Evolutionary conservation across 2,888 invertebrate genomes (phyloP).

Genomic region (Brachyptera putata): DNA sequence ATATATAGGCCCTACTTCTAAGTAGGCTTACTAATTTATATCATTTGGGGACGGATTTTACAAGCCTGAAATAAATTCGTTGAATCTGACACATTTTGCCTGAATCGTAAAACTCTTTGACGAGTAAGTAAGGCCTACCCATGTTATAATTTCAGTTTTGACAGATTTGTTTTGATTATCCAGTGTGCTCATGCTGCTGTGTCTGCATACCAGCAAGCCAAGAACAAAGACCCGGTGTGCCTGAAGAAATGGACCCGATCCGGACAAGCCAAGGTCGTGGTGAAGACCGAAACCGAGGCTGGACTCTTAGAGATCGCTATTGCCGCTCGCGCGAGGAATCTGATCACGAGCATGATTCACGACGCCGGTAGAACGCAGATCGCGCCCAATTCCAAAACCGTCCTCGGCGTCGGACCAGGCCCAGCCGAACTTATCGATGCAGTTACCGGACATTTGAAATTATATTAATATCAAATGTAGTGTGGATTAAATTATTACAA

Average conservation of each 20-base stretch:
- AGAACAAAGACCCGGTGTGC: conserved; percentile 56
- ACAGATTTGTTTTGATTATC: no score
- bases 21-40: no score
- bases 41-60: no score
- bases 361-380: conserved; percentile 96
- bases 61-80: no score
- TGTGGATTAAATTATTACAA: background rate
- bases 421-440: conserved; percentile 68
- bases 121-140: no score
- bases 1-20: no score
- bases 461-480: conserved; percentile 68
- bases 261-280: conserved; percentile 85
- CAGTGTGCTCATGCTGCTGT: conserved; percentile 83
- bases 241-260: conserved; percentile 59
- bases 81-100: no score
- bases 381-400: conserved; percentile 81
- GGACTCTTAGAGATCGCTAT: conserved; percentile 65
- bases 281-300: conserved; percentile 73
- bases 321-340: conserved; percentile 63
- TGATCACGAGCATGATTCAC: conserved; percentile 69
- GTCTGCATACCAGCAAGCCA: conserved; percentile 71
- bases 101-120: no score
- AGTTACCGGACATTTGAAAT: conserved; percentile 83
- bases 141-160: no score
- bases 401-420: conserved; percentile 90